phyloP scores from a whole-genome alignment of 92 coral and sea anemone species.

The Desmophyllum pertusum region DNA sequence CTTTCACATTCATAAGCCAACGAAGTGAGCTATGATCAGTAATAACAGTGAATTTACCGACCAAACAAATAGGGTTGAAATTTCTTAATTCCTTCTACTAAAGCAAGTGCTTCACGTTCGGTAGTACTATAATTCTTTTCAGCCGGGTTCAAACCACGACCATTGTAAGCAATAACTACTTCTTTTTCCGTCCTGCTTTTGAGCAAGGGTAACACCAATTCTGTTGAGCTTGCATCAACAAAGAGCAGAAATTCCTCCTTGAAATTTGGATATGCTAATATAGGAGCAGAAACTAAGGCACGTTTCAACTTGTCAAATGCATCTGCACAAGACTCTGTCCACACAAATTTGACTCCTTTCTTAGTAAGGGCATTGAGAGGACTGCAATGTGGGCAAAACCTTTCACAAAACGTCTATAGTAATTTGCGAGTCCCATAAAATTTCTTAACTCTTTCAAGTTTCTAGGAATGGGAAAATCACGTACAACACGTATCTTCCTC shows the following conservation, averaged over 20 bases:
- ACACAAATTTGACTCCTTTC: conserved; percentile 13
- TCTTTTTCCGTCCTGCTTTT: conserved; percentile 41
- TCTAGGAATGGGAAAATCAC: too few relatives aligned
- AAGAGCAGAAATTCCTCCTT: neutral
- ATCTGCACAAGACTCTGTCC: conserved; percentile 23
- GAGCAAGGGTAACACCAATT: too few relatives aligned
- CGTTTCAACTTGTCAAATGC: conserved; percentile 37
- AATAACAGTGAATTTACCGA: conserved; percentile 27
- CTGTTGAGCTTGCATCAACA: too few relatives aligned
- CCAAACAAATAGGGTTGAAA: too few relatives aligned
- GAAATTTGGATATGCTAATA: conserved; percentile 31
- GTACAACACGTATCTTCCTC: too few relatives aligned
- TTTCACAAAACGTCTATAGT: too few relatives aligned
- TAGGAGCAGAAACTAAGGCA: conserved; percentile 27
- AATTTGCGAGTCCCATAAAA: conserved; percentile 12
- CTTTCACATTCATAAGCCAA: too few relatives aligned
- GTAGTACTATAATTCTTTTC: conserved; percentile 41
- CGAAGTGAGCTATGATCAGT: conserved; percentile 45
- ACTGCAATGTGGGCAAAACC: conserved; percentile 24
- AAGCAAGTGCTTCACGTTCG: conserved; percentile 43
- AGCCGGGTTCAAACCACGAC: conserved; percentile 38
- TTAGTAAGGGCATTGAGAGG: conserved; percentile 16
- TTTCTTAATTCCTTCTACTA: conserved; percentile 42
- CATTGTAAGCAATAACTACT: conserved; percentile 48
- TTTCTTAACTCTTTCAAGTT: too few relatives aligned